Evolutionary conservation across 2,888 invertebrate species (phyloP), one percentile per base, ranked within the genome.

Genomic region (Drosophila demipolita): DNA sequence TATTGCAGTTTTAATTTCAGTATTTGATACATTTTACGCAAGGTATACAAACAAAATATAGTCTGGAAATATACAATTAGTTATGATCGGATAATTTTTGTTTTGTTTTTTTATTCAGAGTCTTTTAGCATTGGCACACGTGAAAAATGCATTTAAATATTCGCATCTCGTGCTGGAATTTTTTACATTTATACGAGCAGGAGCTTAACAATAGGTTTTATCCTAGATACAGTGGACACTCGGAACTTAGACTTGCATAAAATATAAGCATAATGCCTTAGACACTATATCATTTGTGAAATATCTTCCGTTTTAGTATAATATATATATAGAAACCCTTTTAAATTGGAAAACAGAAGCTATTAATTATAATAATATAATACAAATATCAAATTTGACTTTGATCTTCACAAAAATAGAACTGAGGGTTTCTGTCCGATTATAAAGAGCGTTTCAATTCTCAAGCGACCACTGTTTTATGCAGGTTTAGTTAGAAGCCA

Each of bases 81-180:
- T 33, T 66, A 48, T 33, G 54, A 55, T 67, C 45, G 69, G 50
- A 26, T 77, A 52, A 35, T 36, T 66, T 62, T 38, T 20, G 20
- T 49, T 50, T 35, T 6, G 6, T 35, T 52, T 15, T 53, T 26
- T 59, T 57, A 17, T 45, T 45, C 8, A 83, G 81, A 89, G 90
- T 88, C 90, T 86, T 82, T 83, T 85, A 80, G 86, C 87, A 79
- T 89, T 90, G 89, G 91, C 91, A 90, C 90, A 87, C 72, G 73
- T 85, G 83, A 80, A 80, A 90, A 90, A 83, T 87, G 88, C 88
- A 78, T 74, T 78, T 75, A 11, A 66, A 66, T 77, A 73, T 61
- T 65, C 58, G 63, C 63, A 66, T 75, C 60, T 77, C 64, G 61
- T 78, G 75, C 53, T 63, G 42, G 53, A 64, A 36, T 62, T 62